Evolutionary conservation across 2,113 vertebrate species (phyloP).

Genomic region (Brachypteracias leptosomus): DNA sequence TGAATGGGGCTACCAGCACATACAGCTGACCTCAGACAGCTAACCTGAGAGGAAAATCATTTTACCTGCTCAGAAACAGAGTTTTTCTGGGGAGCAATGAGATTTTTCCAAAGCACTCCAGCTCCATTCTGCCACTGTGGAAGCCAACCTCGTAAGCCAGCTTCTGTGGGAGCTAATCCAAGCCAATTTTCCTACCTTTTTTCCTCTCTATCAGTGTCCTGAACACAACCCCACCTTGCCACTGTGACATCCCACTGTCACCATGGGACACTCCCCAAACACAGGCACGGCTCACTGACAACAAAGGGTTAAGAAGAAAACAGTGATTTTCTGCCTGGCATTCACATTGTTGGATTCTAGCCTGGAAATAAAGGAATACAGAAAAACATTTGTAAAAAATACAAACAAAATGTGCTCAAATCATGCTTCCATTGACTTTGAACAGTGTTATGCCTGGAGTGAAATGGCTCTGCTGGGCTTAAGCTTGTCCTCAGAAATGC

Average conservation of each 20-base stretch:
- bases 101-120: neutral
- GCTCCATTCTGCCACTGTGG: neutral
- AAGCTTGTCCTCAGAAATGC: conserved; percentile 33
- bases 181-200: neutral
- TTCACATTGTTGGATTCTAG: neutral
- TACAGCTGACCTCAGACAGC: neutral
- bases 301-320: conserved; percentile 15
- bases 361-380: conserved; percentile 40
- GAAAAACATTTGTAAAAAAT: conserved; percentile 58
- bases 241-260: neutral
- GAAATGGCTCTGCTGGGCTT: conserved; percentile 45
- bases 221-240: neutral
- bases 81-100: neutral
- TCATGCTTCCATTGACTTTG: conserved; percentile 52
- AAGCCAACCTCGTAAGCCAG: neutral
- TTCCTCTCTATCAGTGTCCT: too few relatives aligned
- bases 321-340: neutral
- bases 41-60: neutral
- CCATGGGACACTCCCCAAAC: neutral
- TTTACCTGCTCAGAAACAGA: neutral
- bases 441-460: conserved; percentile 42
- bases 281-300: neutral
- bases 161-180: neutral
- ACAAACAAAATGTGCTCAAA: conserved; percentile 21
- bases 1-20: neutral